These are phyloP conservation scores for Galemys pyrenaicus DNA, from an alignment of 2,113 vertebrate genomes.

Conservation along the genomic window DNA sequence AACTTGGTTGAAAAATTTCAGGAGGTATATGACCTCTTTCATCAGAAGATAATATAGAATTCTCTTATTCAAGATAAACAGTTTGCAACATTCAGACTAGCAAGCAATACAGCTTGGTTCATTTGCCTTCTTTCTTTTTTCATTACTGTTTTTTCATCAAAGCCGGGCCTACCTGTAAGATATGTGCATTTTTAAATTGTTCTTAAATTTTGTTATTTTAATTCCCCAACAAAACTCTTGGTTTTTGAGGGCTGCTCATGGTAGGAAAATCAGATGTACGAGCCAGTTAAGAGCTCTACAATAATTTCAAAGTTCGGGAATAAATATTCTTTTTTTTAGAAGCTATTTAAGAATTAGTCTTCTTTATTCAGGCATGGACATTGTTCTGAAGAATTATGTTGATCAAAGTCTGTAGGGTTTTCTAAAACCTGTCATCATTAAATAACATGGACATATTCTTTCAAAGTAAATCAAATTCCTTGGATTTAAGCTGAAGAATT, in stretches of 20 bases:
- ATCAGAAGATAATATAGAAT: not conserved
- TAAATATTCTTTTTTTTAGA: slow-evolving; percentile 5
- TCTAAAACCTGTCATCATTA: not conserved
- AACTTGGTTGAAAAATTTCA: not conserved
- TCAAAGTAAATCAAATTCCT: not conserved
- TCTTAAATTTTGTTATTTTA: not conserved
- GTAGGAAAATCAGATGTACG: not conserved
- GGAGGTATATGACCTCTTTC: not conserved
- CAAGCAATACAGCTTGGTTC: not conserved
- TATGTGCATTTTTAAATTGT: not conserved
- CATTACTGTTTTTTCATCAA: not conserved
- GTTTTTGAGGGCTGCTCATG: not conserved
- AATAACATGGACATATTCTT: not conserved
- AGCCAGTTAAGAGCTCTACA: not conserved
- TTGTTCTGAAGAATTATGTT: not conserved
- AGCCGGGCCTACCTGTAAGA: not conserved
- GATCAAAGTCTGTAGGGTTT: not conserved
- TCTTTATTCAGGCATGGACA: not conserved
- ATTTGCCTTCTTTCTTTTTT: not conserved
- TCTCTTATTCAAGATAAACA: not conserved
- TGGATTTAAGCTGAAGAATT: not conserved
- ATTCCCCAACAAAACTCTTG: not conserved
- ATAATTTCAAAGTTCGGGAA: not conserved
- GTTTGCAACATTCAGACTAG: not conserved
- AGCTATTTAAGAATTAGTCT: not conserved